phyloP scores from a whole-genome alignment of 2,888 invertebrate species.

The Pediacus dermestoides region DNA sequence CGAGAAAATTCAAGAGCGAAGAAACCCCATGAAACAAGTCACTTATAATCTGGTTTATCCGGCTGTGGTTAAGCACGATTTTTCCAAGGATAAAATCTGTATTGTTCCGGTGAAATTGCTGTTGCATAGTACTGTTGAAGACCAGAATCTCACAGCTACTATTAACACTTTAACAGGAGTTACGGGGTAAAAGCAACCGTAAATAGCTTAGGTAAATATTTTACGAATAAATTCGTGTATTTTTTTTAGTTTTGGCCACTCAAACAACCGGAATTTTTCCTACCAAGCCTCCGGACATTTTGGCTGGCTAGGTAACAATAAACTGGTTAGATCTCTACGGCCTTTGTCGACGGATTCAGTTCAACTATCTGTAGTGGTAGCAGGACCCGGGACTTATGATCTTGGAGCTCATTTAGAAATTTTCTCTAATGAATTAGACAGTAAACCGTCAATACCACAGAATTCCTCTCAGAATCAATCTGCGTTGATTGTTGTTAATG shows the following conservation, averaged over 20 bases:
- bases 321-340: slow-evolving; percentile 37
- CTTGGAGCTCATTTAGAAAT: slow-evolving; percentile 61
- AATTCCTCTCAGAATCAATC: slow-evolving; percentile 43
- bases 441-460: too few relatives aligned
- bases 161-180: slow-evolving; percentile 25
- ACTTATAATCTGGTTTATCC: slow-evolving; percentile 60
- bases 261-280: slow-evolving; percentile 22
- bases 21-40: slow-evolving; percentile 46
- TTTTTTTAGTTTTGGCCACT: too few relatives aligned
- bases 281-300: slow-evolving; percentile 42
- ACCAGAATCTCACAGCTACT: slow-evolving; percentile 54
- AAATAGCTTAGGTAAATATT: too few relatives aligned
- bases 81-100: slow-evolving; percentile 59
- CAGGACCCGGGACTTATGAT: slow-evolving; percentile 65
- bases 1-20: slow-evolving; percentile 22
- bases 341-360: slow-evolving; percentile 42
- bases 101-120: slow-evolving; percentile 65
- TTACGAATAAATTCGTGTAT: too few relatives aligned
- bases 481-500: slow-evolving; percentile 39
- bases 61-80: slow-evolving; percentile 60
- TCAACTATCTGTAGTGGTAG: slow-evolving; percentile 54
- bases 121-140: slow-evolving; percentile 63
- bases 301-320: slow-evolving; percentile 44
- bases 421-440: slow-evolving; percentile 41
- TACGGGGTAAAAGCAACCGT: too few relatives aligned